Conservation (phyloP, 2,797 vertebrate genomes). For the Tympanoctomys barrerae region DNA sequence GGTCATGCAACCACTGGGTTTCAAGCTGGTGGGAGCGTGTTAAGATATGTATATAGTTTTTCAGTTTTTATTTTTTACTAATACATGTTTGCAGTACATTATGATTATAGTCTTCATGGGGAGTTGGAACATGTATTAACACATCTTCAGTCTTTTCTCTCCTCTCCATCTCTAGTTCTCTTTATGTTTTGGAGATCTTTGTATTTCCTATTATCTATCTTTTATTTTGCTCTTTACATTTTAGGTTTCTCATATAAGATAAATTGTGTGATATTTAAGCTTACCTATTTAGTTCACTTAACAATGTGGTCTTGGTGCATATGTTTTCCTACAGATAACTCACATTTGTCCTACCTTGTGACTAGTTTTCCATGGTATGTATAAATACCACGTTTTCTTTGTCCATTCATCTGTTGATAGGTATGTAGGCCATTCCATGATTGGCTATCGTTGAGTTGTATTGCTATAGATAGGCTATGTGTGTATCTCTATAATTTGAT, state of each 20-base stretch:
- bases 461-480: background rate
- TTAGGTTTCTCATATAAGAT: background rate
- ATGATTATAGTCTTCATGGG: background rate
- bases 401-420: background rate
- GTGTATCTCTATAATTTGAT: background rate
- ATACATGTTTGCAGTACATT: background rate
- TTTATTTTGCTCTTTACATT: background rate
- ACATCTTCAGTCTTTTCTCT: background rate
- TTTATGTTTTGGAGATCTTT: background rate
- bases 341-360: background rate
- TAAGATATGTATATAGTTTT: background rate
- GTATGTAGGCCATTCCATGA: background rate
- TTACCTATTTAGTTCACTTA: background rate
- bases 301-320: background rate
- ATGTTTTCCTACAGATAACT: background rate
- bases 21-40: background rate
- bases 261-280: background rate
- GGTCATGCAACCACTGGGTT: background rate
- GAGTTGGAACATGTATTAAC: background rate
- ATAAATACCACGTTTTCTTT: background rate
- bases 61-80: background rate
- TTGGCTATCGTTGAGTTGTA: background rate
- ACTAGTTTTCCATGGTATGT: background rate
- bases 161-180: background rate
- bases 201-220: background rate